Conservation (phyloP, 2,888 invertebrate genomes). For the Apoderus coryli region DNA sequence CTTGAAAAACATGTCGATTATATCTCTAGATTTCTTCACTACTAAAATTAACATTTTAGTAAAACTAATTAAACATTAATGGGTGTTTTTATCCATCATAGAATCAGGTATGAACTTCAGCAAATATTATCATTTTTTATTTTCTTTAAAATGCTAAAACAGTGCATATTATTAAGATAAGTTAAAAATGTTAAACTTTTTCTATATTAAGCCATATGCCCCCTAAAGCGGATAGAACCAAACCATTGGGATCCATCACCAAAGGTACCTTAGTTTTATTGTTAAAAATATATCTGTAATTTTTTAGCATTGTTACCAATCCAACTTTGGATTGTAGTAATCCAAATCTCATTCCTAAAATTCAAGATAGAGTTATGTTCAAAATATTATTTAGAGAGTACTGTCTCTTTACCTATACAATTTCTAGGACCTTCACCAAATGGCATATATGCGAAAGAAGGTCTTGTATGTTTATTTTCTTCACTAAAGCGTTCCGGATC, state of each 20-base stretch:
- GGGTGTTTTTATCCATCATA: too few relatives aligned
- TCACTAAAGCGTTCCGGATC: constrained; percentile 16
- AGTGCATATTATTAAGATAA: too few relatives aligned
- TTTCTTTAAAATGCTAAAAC: too few relatives aligned
- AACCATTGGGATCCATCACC: constrained; percentile 10
- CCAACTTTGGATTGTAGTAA: constrained; percentile 14
- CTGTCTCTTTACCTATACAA: constrained; percentile 23
- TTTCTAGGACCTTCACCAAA: constrained; percentile 27
- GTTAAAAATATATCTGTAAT: constrained; percentile 14
- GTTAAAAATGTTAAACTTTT: too few relatives aligned
- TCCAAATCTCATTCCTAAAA: constrained; percentile 9
- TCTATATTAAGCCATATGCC: too few relatives aligned
- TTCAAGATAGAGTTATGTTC: not conserved
- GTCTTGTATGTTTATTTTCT: constrained; percentile 9
- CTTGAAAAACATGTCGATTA: too few relatives aligned
- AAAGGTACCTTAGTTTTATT: constrained; percentile 15
- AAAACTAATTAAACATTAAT: too few relatives aligned
- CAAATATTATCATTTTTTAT: too few relatives aligned
- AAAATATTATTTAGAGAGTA: not conserved
- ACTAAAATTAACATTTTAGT: too few relatives aligned
- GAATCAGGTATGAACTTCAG: too few relatives aligned
- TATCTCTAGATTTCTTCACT: too few relatives aligned
- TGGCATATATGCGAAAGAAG: constrained; percentile 19
- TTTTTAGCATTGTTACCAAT: constrained; percentile 10
- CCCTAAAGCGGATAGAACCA: too few relatives aligned